Percentiles rank a stretch among this genome's conserved stretches.
Conservation (phyloP, 1,140 invertebrate genomes). For the Steinernema khuongi region DNA sequence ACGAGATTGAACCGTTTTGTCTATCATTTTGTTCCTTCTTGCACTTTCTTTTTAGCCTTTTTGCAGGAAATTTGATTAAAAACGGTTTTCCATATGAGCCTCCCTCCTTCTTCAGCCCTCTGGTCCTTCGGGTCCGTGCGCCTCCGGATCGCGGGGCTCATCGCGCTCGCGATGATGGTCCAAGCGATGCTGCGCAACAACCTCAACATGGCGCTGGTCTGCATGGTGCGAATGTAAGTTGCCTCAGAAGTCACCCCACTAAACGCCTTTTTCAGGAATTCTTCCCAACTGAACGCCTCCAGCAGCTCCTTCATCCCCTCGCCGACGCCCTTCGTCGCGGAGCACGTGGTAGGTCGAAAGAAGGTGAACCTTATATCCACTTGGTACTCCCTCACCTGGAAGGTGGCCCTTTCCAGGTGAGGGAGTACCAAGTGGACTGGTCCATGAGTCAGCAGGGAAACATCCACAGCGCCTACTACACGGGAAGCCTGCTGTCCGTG, state of each 20-base stretch:
- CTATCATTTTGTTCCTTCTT: too few species aligned
- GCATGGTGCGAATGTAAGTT: slow-evolving; percentile 23
- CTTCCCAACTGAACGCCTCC: background rate
- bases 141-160: slow-evolving; percentile 27
- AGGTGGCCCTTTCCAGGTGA: background rate
- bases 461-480: slow-evolving; percentile 31
- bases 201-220: slow-evolving; percentile 29
- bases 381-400: too few species aligned
- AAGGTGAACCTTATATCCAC: background rate
- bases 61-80: background rate
- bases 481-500: slow-evolving; percentile 26
- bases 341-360: background rate
- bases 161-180: slow-evolving; percentile 19
- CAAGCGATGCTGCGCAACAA: slow-evolving; percentile 19
- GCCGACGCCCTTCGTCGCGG: too few species aligned
- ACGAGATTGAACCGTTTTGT: too few species aligned
- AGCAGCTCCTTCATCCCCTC: background rate
- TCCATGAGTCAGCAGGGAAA: slow-evolving; percentile 13
- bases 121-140: slow-evolving; percentile 27
- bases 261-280: background rate
- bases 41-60: too few species aligned
- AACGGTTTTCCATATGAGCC: too few species aligned
- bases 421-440: slow-evolving; percentile 27
- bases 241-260: background rate
- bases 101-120: slow-evolving; percentile 24